These are phyloP conservation scores for Ptilodon capucinus DNA, from an alignment of 2,888 invertebrate species.

Conservation along the genomic window DNA sequence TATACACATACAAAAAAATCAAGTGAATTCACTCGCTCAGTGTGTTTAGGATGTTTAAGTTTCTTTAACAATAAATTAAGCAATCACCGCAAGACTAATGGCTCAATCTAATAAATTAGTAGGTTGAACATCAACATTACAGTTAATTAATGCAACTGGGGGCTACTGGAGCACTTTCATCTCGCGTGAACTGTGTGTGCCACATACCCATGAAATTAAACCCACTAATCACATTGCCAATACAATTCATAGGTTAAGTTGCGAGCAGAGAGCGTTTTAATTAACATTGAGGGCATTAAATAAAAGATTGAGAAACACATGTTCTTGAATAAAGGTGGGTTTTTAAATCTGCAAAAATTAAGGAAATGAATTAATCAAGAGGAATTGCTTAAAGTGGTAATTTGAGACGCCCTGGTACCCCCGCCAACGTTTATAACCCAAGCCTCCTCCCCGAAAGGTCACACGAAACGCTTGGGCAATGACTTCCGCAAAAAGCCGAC, in stretches of 20 bases:
- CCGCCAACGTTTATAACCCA: constrained; percentile 28
- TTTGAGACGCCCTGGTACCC: too few species aligned
- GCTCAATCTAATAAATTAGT: not conserved
- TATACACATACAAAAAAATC: too few species aligned
- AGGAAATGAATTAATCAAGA: too few species aligned
- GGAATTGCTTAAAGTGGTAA: too few species aligned
- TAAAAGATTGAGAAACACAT: not conserved
- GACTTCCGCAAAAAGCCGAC: constrained; percentile 66
- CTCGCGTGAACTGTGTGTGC: constrained; percentile 19
- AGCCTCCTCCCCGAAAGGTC: constrained; percentile 53
- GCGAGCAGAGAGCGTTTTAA: not conserved
- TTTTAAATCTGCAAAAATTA: too few species aligned
- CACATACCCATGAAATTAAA: constrained; percentile 23
- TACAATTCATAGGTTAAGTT: constrained; percentile 13
- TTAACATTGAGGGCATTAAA: not conserved
- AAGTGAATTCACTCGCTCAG: too few species aligned
- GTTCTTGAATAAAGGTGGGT: too few species aligned
- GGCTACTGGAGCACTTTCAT: constrained; percentile 17
- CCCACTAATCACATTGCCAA: constrained; percentile 11
- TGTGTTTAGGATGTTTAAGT: too few species aligned
- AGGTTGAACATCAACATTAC: not conserved
- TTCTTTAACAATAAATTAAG: not conserved
- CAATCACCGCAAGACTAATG: not conserved
- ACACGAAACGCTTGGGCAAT: constrained; percentile 58
- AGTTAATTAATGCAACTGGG: constrained; percentile 4